These are phyloP conservation scores for Dexiosoma caninum DNA, from an alignment of 2,888 invertebrate genomes.

Conservation along the genomic window DNA sequence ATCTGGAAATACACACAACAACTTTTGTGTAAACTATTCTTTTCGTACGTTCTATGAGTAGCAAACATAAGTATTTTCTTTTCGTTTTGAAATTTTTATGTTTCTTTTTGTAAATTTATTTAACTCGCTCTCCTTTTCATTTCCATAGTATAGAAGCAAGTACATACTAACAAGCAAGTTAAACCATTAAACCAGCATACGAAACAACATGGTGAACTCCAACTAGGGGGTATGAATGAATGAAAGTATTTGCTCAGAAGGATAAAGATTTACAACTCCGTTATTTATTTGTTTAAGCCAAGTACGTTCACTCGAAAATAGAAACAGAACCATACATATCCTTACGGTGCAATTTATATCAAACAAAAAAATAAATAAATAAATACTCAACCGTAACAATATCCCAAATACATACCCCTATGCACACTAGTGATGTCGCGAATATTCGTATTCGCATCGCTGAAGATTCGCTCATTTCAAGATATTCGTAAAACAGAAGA, in stretches of 20 bases:
- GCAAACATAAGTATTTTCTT: background rate
- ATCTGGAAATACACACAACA: background rate
- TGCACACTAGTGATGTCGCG: too few species aligned
- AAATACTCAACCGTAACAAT: constrained; percentile 9
- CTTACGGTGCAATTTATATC: background rate
- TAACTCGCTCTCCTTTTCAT: background rate
- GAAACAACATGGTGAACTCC: background rate
- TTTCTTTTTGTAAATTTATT: background rate
- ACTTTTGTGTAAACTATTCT: background rate
- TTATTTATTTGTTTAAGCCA: constrained; percentile 26
- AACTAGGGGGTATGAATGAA: too few species aligned
- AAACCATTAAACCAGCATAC: background rate
- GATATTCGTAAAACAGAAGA: too few species aligned
- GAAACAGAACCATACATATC: too few species aligned
- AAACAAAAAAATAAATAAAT: background rate
- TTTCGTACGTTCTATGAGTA: background rate
- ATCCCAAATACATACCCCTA: too few species aligned
- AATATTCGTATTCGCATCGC: too few species aligned
- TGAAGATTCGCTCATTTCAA: too few species aligned
- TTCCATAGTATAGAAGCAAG: background rate
- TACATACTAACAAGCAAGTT: background rate
- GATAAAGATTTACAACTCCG: constrained; percentile 8
- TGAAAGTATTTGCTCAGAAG: background rate
- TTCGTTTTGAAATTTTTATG: background rate
- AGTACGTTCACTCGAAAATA: background rate